These are phyloP conservation scores for Lutraria lutraria DNA, from an alignment of 2,888 invertebrate genomes.

Conservation along the genomic window DNA sequence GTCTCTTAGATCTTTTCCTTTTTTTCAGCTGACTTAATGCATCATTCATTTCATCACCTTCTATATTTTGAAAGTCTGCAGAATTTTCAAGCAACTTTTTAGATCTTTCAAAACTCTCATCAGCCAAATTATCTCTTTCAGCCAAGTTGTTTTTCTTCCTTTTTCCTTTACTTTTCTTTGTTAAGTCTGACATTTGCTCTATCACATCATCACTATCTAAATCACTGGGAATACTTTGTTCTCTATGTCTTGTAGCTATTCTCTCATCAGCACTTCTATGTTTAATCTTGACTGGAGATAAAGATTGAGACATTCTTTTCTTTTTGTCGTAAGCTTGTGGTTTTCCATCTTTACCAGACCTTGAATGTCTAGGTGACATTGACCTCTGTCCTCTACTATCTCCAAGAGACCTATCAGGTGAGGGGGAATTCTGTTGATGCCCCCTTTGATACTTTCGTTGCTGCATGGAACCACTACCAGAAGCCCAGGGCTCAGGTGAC, in stretches of 20 bases:
- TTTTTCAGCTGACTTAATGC: conserved; percentile 21
- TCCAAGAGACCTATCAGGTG: conserved; percentile 25
- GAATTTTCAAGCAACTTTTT: conserved; percentile 50
- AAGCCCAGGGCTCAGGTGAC: not conserved
- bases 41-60: conserved; percentile 20
- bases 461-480: not conserved
- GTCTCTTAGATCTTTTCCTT: conserved; percentile 32
- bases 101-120: conserved; percentile 63
- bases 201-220: conserved; percentile 13
- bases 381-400: conserved; percentile 33
- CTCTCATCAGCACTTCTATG: not conserved
- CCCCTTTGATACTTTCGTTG: conserved; percentile 19
- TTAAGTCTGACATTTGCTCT: conserved; percentile 7
- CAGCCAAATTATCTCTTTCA: conserved; percentile 52
- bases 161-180: conserved; percentile 43
- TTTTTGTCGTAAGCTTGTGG: not conserved
- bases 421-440: not conserved
- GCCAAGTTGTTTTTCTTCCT: conserved; percentile 34
- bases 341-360: conserved; percentile 1
- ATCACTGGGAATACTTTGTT: not conserved
- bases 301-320: not conserved
- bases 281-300: not conserved
- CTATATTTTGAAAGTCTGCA: conserved; percentile 30
- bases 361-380: conserved; percentile 29
- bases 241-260: not conserved